Conservation (phyloP, 2,113 vertebrate species). For the Dromas ardeola region DNA sequence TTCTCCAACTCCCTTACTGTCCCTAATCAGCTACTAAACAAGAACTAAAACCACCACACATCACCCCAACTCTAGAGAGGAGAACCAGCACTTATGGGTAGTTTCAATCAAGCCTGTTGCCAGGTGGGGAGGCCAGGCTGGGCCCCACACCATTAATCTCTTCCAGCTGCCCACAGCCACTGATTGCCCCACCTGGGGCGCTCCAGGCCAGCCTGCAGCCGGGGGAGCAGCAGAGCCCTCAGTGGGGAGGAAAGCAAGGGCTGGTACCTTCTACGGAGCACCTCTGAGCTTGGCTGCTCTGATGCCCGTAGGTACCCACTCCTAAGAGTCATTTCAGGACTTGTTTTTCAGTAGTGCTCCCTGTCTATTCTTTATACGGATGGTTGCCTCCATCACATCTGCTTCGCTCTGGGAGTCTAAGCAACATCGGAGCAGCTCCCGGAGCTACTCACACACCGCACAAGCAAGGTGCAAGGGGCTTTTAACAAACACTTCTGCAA, state of each 20-base stretch:
- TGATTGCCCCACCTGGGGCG: background rate
- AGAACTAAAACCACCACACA: too few species aligned
- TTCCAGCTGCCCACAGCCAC: background rate
- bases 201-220: background rate
- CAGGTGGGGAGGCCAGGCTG: background rate
- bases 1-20: rapidly evolving
- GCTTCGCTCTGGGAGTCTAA: background rate
- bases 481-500: background rate
- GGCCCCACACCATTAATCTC: rapidly evolving
- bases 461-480: background rate
- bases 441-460: rapidly evolving
- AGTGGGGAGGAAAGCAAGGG: background rate
- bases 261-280: background rate
- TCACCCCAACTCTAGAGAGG: rapidly evolving
- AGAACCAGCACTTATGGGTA: rapidly evolving
- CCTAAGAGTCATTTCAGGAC: background rate
- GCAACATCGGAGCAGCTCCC: background rate
- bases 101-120: rapidly evolving
- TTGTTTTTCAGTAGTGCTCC: background rate
- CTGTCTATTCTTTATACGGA: rapidly evolving
- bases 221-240: rapidly evolving
- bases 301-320: rapidly evolving
- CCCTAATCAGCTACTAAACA: background rate
- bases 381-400: background rate
- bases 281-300: background rate